phyloP scores from a whole-genome alignment of 2,113 vertebrate genomes.

The Podiceps cristatus region DNA sequence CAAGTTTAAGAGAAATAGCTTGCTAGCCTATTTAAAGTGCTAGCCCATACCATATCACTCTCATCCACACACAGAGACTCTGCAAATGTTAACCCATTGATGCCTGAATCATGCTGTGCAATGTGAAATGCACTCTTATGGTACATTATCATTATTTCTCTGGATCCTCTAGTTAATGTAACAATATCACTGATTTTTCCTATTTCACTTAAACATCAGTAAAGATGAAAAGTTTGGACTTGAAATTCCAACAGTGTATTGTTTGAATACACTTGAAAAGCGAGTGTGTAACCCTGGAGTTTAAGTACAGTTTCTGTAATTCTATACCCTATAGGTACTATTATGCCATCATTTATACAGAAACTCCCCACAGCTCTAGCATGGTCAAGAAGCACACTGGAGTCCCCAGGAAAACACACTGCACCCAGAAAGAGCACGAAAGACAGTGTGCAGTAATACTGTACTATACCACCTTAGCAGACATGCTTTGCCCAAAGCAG shows the following conservation, averaged over 20 bases:
- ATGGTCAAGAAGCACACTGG: neutral
- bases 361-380: neutral
- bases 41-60: neutral
- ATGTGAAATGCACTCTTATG: neutral
- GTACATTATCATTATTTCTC: neutral
- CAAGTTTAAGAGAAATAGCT: neutral
- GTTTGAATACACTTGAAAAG: neutral
- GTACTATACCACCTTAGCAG: neutral
- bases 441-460: fast-evolving
- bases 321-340: neutral
- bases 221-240: neutral
- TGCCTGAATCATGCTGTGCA: neutral
- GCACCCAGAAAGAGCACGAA: neutral
- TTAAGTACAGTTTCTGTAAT: neutral
- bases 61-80: neutral
- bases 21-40: neutral
- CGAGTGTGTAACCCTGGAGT: neutral
- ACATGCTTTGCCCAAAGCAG: fast-evolving
- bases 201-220: neutral
- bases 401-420: fast-evolving
- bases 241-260: neutral
- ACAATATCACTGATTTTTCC: neutral
- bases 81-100: neutral
- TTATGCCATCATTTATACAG: neutral
- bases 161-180: neutral